These are phyloP conservation scores for Aurelia sp. DNA, from an alignment of 30 jellyfish, hydroid and myxozoan genomes.

Conservation along the genomic window DNA sequence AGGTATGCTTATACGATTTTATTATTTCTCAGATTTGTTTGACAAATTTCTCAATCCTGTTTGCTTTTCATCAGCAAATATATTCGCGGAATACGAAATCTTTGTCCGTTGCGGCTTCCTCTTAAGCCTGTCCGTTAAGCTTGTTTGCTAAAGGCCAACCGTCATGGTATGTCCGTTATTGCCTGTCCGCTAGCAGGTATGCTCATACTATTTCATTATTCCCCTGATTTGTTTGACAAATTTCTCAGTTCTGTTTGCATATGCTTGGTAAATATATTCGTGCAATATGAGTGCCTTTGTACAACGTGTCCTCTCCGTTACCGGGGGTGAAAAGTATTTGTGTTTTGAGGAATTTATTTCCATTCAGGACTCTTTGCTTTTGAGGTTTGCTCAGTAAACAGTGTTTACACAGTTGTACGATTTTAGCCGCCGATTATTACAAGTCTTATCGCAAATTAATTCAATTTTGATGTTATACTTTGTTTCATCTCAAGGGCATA, in stretches of 20 bases:
- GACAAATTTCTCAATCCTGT: slow-evolving; percentile 55
- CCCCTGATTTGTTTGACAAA: slow-evolving; percentile 31
- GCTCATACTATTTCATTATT: background rate
- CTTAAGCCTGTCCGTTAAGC: too few species aligned
- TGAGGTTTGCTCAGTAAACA: background rate
- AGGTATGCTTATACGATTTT: slow-evolving; percentile 72
- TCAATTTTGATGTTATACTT: too few species aligned
- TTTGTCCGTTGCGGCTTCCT: too few species aligned
- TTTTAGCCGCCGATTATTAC: background rate
- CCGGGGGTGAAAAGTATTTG: slow-evolving; percentile 1
- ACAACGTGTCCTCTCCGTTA: background rate
- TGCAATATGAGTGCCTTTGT: slow-evolving; percentile 36
- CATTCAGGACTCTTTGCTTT: background rate
- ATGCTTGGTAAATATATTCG: slow-evolving; percentile 45
- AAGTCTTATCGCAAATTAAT: too few species aligned
- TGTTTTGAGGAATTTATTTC: background rate
- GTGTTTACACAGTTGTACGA: slow-evolving; percentile 25
- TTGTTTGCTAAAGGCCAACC: too few species aligned
- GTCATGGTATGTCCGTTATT: too few species aligned
- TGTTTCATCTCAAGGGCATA: too few species aligned
- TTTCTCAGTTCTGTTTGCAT: slow-evolving; percentile 47
- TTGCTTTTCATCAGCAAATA: slow-evolving; percentile 5
- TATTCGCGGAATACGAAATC: too few species aligned
- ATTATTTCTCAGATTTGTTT: slow-evolving; percentile 46
- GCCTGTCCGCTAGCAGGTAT: too few species aligned